Percentiles rank a stretch among this genome's conserved stretches.
These are phyloP conservation scores for Halesus radiatus DNA, from an alignment of 1,140 invertebrate genomes.

Conservation along the genomic window DNA sequence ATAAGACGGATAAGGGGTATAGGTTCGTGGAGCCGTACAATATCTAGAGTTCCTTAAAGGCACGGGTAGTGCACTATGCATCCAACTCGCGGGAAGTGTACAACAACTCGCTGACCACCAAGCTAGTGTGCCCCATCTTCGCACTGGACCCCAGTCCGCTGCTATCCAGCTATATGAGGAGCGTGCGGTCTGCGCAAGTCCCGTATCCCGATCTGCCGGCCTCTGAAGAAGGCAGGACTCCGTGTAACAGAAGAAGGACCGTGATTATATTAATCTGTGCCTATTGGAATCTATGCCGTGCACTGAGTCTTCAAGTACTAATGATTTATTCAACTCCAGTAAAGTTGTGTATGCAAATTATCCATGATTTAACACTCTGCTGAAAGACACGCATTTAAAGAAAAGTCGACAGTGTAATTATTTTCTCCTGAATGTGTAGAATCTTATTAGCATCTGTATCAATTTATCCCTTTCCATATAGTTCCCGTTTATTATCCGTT, in stretches of 20 bases:
- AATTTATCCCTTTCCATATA: neutral
- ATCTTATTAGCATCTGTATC: neutral
- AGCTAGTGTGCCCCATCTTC: slow-evolving; percentile 81
- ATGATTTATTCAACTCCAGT: too few relatives aligned
- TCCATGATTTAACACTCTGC: too few relatives aligned
- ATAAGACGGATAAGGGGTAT: slow-evolving; percentile 86
- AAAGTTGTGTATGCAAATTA: too few relatives aligned
- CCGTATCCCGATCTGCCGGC: too few relatives aligned
- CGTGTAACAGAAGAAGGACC: neutral
- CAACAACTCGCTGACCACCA: slow-evolving; percentile 90
- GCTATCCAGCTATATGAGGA: too few relatives aligned
- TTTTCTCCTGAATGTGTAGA: neutral
- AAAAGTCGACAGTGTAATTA: too few relatives aligned
- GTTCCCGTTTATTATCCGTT: neutral
- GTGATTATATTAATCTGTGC: slow-evolving; percentile 16
- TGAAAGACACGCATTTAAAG: too few relatives aligned
- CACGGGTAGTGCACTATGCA: slow-evolving; percentile 93
- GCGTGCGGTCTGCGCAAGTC: too few relatives aligned
- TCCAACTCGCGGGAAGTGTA: slow-evolving; percentile 94
- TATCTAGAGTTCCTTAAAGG: slow-evolving; percentile 85
- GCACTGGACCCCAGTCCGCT: neutral
- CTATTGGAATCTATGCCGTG: neutral
- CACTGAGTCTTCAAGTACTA: neutral
- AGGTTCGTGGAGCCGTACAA: slow-evolving; percentile 97
- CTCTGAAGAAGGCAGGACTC: too few relatives aligned